A percentile compares a stretch with the other conserved stretches of the same genome.
Conservation (phyloP, 2,888 invertebrate species). For the Pecten maximus region DNA sequence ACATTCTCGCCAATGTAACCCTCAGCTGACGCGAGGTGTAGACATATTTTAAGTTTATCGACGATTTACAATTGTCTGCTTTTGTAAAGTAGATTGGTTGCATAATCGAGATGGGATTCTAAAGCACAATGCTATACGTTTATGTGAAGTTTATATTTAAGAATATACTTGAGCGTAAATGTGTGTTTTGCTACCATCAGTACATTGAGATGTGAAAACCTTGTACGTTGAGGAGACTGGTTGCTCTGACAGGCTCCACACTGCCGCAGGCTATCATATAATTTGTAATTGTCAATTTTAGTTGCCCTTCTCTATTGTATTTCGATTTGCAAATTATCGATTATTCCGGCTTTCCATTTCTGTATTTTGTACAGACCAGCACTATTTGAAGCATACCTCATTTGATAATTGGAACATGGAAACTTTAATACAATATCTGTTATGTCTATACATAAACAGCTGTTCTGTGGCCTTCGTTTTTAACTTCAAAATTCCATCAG, state of each 20-base stretch:
- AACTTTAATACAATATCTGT: background rate
- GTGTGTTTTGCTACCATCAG: too few species aligned
- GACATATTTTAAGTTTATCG: background rate
- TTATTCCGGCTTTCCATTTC: background rate
- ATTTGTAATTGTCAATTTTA: slow-evolving; percentile 10
- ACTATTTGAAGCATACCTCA: background rate
- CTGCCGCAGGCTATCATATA: background rate
- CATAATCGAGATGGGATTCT: background rate
- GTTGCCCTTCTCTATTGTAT: background rate
- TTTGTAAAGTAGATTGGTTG: background rate
- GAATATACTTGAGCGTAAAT: too few species aligned
- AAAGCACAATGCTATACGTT: background rate
- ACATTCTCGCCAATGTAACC: too few species aligned
- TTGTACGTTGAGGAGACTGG: background rate
- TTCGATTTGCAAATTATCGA: background rate
- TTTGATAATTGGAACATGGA: slow-evolving; percentile 1
- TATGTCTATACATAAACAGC: background rate
- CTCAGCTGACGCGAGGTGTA: background rate
- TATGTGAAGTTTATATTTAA: background rate
- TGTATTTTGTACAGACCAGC: background rate
- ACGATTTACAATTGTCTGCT: background rate
- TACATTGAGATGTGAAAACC: background rate
- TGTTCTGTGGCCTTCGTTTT: background rate
- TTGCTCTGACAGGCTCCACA: background rate
- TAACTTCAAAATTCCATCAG: background rate